Percentiles rank a stretch among this genome's conserved stretches.
Conservation (phyloP, 2,888 invertebrate genomes). For the Drosophila diplacantha region DNA sequence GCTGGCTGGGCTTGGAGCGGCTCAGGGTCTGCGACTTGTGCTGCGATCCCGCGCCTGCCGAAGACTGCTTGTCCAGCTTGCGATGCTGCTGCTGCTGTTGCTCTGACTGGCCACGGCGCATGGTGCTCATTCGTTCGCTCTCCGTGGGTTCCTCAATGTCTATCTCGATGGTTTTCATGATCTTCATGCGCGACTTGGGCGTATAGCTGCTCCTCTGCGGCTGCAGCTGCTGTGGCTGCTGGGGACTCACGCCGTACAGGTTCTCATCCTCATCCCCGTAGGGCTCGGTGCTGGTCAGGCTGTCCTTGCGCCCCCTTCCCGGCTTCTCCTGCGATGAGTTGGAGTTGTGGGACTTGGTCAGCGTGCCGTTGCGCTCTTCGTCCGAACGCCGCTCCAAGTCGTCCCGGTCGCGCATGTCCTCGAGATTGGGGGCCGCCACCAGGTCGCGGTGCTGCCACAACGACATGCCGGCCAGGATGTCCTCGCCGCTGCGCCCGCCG, state of each 20-base stretch:
- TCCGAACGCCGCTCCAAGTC: conserved; percentile 50
- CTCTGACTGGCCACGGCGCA: conserved; percentile 66
- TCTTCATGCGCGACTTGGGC: conserved; percentile 76
- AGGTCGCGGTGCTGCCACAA: conserved; percentile 91
- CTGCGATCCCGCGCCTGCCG: conserved; percentile 47
- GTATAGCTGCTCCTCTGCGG: conserved; percentile 65
- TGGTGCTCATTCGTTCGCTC: conserved; percentile 67
- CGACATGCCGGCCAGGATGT: conserved; percentile 91
- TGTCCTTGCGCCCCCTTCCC: conserved; percentile 68
- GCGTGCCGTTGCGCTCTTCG: conserved; percentile 59
- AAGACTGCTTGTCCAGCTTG: conserved; percentile 57
- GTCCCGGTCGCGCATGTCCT: conserved; percentile 64
- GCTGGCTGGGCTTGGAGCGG: conserved; percentile 47
- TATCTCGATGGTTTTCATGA: conserved; percentile 77
- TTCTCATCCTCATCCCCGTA: conserved; percentile 75
- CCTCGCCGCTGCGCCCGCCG: conserved; percentile 81
- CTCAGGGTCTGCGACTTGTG: conserved; percentile 55
- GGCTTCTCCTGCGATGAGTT: conserved; percentile 71
- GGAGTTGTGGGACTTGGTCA: conserved; percentile 70
- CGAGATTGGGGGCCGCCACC: conserved; percentile 79
- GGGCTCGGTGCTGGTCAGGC: conserved; percentile 73
- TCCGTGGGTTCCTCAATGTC: conserved; percentile 75
- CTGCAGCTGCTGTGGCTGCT: conserved; percentile 40
- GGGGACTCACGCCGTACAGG: conserved; percentile 71
- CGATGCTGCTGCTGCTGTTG: conserved; percentile 42